These are phyloP conservation scores for Tragelaphus oryx DNA, from an alignment of 2,797 vertebrate species.

Conservation along the genomic window DNA sequence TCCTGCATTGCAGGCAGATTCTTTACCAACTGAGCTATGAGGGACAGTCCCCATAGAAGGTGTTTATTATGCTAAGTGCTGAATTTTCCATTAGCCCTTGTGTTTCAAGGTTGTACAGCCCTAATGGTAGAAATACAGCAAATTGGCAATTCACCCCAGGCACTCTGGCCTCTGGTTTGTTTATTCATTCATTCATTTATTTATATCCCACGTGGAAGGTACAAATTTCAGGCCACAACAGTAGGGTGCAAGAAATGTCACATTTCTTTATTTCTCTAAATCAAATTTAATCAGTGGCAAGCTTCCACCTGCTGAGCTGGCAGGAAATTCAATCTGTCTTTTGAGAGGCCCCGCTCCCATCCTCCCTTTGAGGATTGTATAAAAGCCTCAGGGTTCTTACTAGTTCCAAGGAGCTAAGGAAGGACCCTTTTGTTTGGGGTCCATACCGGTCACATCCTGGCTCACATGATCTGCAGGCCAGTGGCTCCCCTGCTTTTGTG, in stretches of 20 bases:
- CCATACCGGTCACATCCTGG: not conserved
- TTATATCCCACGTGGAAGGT: conserved; percentile 31
- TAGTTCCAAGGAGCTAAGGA: not conserved
- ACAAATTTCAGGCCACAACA: conserved; percentile 42
- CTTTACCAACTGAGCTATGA: not conserved
- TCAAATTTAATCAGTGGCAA: conserved; percentile 39
- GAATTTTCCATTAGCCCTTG: not conserved
- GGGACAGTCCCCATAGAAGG: not conserved
- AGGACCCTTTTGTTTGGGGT: not conserved
- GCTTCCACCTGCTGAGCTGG: conserved; percentile 27
- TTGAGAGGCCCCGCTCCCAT: not conserved
- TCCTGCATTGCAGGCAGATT: not conserved
- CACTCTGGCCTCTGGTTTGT: conserved; percentile 20
- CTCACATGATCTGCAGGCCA: not conserved
- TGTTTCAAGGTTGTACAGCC: conserved; percentile 3
- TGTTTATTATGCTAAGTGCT: not conserved
- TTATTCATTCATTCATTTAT: conserved; percentile 49
- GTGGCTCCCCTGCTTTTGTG: not conserved
- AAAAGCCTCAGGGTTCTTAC: not conserved
- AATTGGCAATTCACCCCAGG: conserved; percentile 38
- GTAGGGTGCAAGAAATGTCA: conserved; percentile 22
- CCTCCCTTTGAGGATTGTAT: not conserved
- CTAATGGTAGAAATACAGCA: not conserved
- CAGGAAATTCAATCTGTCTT: conserved; percentile 38
- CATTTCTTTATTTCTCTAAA: conserved; percentile 56